Conservation (phyloP, 2,888 invertebrate species). For the Pachliopta kotzebuea region DNA sequence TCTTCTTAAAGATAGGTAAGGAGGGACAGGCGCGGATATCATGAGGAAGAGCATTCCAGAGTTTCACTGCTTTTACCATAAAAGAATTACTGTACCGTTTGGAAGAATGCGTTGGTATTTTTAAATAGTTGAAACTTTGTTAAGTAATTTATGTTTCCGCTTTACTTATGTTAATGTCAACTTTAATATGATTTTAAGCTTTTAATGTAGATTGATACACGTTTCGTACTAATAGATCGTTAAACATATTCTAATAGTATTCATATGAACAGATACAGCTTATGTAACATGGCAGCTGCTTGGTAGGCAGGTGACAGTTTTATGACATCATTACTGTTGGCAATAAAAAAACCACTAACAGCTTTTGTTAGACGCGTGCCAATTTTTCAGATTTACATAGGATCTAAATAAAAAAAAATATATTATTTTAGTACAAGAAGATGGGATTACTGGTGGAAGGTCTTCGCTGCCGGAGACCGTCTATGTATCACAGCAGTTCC, state of each 20-base stretch:
- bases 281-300: slow-evolving; percentile 28
- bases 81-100: no score
- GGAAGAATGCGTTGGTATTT: no score
- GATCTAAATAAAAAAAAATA: slow-evolving; percentile 13
- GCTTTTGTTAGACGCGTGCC: slow-evolving; percentile 18
- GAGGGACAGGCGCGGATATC: no score
- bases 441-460: no score
- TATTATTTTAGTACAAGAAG: background rate
- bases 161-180: no score
- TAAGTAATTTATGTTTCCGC: no score
- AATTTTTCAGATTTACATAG: slow-evolving; percentile 27
- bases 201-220: background rate
- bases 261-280: slow-evolving; percentile 13
- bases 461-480: no score
- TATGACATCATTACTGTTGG: slow-evolving; percentile 25
- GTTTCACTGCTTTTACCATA: no score
- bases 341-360: slow-evolving; percentile 21
- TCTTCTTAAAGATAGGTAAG: no score
- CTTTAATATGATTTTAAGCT: background rate
- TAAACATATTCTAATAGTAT: slow-evolving; percentile 21
- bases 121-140: no score
- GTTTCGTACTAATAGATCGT: background rate
- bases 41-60: no score
- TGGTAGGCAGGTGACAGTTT: slow-evolving; percentile 31
- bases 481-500: no score